phyloP scores from a whole-genome alignment of 2,888 invertebrate genomes.

The Latheticus oryzae region DNA sequence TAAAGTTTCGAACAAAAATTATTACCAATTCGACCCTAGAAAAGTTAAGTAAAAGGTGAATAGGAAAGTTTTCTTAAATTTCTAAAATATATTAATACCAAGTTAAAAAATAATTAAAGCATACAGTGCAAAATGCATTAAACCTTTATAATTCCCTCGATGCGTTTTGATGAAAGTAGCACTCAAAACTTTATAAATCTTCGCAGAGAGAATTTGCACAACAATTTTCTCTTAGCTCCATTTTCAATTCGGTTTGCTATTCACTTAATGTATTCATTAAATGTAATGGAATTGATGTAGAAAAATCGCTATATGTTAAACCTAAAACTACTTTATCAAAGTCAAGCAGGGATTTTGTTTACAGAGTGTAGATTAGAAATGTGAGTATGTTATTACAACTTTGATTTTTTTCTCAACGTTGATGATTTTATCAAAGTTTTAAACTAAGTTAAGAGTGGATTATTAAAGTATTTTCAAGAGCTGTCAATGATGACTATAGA shows the following conservation, averaged over 20 bases:
- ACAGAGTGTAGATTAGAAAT: neutral
- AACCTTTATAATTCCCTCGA: too few species aligned
- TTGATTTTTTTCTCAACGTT: too few species aligned
- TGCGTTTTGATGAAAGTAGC: neutral
- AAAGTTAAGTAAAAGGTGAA: too few species aligned
- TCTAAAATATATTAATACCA: too few species aligned
- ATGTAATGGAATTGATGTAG: slow-evolving; percentile 4
- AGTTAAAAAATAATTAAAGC: slow-evolving; percentile 9
- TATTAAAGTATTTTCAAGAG: slow-evolving; percentile 10
- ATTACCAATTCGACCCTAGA: too few species aligned
- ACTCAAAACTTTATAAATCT: slow-evolving; percentile 7
- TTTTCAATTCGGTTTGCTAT: slow-evolving; percentile 8
- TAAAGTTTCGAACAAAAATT: too few species aligned
- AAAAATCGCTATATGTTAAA: slow-evolving; percentile 1
- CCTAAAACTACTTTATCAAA: neutral
- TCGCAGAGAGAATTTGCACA: slow-evolving; percentile 1
- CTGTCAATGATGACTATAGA: slow-evolving; percentile 13
- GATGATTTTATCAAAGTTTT: slow-evolving; percentile 11
- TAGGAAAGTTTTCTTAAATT: too few species aligned
- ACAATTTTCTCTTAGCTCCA: slow-evolving; percentile 2
- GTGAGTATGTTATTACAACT: too few species aligned
- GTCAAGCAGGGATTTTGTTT: neutral
- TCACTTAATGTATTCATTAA: slow-evolving; percentile 10
- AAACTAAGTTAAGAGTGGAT: slow-evolving; percentile 14
- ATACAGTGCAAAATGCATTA: slow-evolving; percentile 6